Evolutionary conservation across 2,888 invertebrate genomes (phyloP), one percentile per base, ranked within the genome.

Genomic region (Caenorhabditis wallacei): DNA sequence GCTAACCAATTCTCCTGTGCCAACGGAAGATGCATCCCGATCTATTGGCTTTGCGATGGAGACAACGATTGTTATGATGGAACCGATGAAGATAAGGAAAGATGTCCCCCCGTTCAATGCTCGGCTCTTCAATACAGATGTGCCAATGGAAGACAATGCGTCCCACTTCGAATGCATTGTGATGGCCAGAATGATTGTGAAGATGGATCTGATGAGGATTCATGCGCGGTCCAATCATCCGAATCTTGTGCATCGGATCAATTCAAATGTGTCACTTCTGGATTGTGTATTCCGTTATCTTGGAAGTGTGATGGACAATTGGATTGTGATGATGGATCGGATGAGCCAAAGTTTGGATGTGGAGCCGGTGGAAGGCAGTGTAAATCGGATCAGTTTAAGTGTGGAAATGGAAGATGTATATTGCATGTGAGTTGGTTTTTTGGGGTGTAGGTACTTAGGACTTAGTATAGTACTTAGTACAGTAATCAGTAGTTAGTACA

Each of bases 171-270:
- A 92, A 97, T 97, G 96, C 93, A 94, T 26, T 99, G 98, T 92
- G 98, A 99, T 92, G 97, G 97, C 1, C 96, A 97, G 72, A 97
- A 97, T 0, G 98, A 98, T 92, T 99, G 98, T 92, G 95, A 96
- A 0, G 94, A 94, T 90, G 93, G 93, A 7, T 93, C 93, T 1
- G 94, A 94, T 88, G 94, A 93, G 82, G 92, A 97, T 95, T 84
- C 86, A 43, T 92, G 92, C 64, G 80, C 80, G 18, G 70, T 74
- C 10, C n/a, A n/a, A n/a, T 64, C 69, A 1, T 43, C 56, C 2
- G 78, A 79, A 5, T 30, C 78, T 0, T 89, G 93, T 89, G 82
- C 88, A 70, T 8, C 92, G 87, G 89, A 88, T 66, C 84, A 92
- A 90, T 92, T 92, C 88, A 88, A 88, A 22, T 92, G 92, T 78